Evolutionary conservation across 2,113 vertebrate genomes (phyloP), one percentile per base, ranked within the genome.

Genomic region (Dryoscopus gambensis): DNA sequence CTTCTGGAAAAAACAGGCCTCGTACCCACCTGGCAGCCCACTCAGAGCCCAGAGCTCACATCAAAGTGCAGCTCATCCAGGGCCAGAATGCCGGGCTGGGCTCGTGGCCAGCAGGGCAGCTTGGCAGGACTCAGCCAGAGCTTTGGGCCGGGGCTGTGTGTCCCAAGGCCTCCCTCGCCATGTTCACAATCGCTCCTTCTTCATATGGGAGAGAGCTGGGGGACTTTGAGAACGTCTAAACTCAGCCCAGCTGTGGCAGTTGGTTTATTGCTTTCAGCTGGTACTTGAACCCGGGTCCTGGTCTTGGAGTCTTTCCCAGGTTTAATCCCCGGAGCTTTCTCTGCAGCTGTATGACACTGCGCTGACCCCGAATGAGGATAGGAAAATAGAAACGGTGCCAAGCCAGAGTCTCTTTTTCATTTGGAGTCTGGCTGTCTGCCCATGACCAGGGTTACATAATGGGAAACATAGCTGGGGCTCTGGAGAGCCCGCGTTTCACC

Each of bases 381-480:
- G 99, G 99, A 99, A 99, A 99, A 99, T 99, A 99, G 99, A 99
- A 99, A 98, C 98, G 90, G 98, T 99, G 99, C 99, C 99, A 99
- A 99, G 99, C 99, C 99, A 99, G 99, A 99, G 99, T 99, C 99
- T 99, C 99, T 99, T 99, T 99, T 99, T 99, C 99, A 99, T 99
- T 99, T 99, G 99, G 99, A 99, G 99, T 99, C 98, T 99, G 99
- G 99, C 99, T 99, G 98, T 98, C 99, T 99, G 99, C 99, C 99
- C 99, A 99, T 99, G 99, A 99, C 99, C 99, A 99, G 99, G 99
- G 99, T 99, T 99, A 99, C 99, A 99, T 99, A 99, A 99, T 99
- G 99, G 99, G 99, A 99, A 99, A 99, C 99, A 99, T 99, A 99
- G 99, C 99, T 98, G 98, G 98, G 99, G 98, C 99, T 99, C 99